Evolutionary conservation across 2,797 vertebrate genomes (phyloP), one percentile per base, ranked within the genome.

Genomic region (Liparis tanakae): DNA sequence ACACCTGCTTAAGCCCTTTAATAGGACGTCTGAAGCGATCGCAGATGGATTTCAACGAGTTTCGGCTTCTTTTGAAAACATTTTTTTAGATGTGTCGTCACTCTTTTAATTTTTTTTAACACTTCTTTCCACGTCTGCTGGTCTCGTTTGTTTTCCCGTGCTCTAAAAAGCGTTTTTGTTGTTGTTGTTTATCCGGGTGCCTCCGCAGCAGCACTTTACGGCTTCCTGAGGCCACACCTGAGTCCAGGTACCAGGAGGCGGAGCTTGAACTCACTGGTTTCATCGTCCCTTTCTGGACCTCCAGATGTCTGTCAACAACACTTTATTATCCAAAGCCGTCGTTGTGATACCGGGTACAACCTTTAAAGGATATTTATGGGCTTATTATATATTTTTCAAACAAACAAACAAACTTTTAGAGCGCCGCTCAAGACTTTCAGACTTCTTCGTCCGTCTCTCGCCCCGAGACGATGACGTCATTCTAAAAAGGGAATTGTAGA

Each of bases 181-280:
- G 2, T 30, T 30, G 2, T 30, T 69, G 72, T 59, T 82, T 74
- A 87, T 92, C 89, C 88, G 87, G 89, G 87, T 91, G 90, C 87
- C 89, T 92, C 92, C 77, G 41, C 87, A 88, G 89, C 90, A 91
- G 91, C 92, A 93, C 92, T 93, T 93, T 93, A 93, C 66, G 80
- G 81, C 85, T 81, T 82, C 64, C 62, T 46, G 80, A 85, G 25
- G 25, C 73, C 79, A 66, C 70, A 79, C 81, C 63, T 70, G 75
- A 71, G 54, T 44, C 20, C n/a, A 74, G 60, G 64, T 48, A 72
- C 76, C 62, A 48, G 43, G 37, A 57, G 63, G 81, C 82, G 43
- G 70, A 76, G 71, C 62, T 53, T 82, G 79, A 81, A 72, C 56
- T 46, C 41, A 61, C 74, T 10, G 17, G 1, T 12, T 7, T 51